Conservation (phyloP, 2,113 vertebrate genomes). For the Scomber scombrus region DNA sequence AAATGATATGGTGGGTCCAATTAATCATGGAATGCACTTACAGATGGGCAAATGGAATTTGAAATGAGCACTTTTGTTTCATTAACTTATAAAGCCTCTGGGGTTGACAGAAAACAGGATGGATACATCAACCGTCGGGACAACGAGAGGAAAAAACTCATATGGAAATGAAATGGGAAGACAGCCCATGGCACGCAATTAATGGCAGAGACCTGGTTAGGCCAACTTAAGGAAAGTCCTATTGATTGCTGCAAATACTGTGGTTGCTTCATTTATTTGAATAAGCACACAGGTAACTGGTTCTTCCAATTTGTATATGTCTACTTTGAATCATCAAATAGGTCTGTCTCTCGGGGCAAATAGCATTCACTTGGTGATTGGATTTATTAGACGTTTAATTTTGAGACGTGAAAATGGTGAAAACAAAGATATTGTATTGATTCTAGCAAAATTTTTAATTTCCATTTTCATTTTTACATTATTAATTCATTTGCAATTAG, state of each 20-base stretch:
- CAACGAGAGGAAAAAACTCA: background rate
- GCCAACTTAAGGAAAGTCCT: conserved; percentile 4
- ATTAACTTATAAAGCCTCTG: conserved; percentile 63
- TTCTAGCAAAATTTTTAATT: background rate
- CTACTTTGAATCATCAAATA: conserved; percentile 3
- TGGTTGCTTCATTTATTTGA: conserved; percentile 8
- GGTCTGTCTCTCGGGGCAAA: background rate
- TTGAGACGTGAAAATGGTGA: background rate
- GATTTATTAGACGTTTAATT: background rate
- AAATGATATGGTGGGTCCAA: conserved; percentile 27
- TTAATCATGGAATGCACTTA: conserved; percentile 62
- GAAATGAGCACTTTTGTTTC: conserved; percentile 70
- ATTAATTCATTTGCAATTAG: no score
- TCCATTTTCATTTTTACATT: background rate
- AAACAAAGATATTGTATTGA: no score
- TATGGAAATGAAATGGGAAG: conserved; percentile 46
- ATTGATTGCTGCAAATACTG: conserved; percentile 34
- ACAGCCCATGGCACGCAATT: conserved; percentile 18
- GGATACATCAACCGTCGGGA: conserved; percentile 36
- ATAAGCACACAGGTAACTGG: background rate
- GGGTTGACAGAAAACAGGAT: conserved; percentile 33
- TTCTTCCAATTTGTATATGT: background rate
- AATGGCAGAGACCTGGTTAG: background rate
- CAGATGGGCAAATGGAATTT: conserved; percentile 69
- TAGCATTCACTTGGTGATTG: background rate